Conservation (phyloP, 2,888 invertebrate species). For the Sinopyrophorus schimmeli region DNA sequence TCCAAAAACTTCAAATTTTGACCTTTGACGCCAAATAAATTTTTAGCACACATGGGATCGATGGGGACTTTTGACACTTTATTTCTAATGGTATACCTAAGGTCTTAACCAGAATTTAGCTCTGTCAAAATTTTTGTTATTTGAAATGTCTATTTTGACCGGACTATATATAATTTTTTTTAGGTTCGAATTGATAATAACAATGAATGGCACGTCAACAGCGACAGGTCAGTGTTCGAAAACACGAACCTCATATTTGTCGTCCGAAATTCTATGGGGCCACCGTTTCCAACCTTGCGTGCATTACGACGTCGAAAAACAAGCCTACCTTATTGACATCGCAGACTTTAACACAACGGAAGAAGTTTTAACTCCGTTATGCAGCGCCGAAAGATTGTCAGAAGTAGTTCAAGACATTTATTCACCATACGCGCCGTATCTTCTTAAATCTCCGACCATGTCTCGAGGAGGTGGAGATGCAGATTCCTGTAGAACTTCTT, state of each 20-base stretch:
- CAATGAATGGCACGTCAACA: constrained; percentile 79
- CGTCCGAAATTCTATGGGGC: constrained; percentile 83
- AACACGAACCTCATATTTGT: constrained; percentile 76
- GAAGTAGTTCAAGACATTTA: constrained; percentile 55
- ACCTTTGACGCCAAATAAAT: too few species aligned
- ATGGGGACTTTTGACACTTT: too few species aligned
- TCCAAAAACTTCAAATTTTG: too few species aligned
- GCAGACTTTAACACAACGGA: constrained; percentile 67
- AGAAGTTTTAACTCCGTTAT: constrained; percentile 75
- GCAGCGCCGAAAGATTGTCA: constrained; percentile 82
- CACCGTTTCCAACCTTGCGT: constrained; percentile 66
- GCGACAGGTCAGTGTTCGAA: constrained; percentile 75
- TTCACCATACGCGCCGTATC: constrained; percentile 1
- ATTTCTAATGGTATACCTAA: too few species aligned
- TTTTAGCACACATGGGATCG: too few species aligned
- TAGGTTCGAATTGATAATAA: constrained; percentile 81
- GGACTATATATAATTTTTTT: too few species aligned
- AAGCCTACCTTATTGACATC: constrained; percentile 65
- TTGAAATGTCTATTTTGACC: too few species aligned
- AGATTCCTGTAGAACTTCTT: constrained; percentile 11
- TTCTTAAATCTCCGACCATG: constrained; percentile 14
- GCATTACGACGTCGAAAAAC: constrained; percentile 60
- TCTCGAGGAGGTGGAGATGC: constrained; percentile 7
- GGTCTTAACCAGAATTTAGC: too few species aligned
- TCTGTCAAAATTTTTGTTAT: too few species aligned